These are phyloP conservation scores for Drosophila lacertosa DNA, from an alignment of 1,140 invertebrate genomes.

Conservation along the genomic window DNA sequence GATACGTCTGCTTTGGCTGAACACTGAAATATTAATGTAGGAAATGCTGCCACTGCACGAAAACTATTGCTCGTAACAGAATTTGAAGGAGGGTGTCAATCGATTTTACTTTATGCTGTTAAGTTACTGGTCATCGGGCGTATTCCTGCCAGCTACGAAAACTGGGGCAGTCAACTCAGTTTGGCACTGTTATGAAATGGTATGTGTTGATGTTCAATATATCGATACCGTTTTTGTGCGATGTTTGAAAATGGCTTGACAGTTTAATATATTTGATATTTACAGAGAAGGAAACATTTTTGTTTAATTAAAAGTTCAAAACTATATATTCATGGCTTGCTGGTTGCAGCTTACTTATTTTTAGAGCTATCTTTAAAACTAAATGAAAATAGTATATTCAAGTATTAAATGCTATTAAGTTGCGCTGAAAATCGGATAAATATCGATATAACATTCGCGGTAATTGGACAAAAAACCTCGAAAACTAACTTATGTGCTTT, in stretches of 20 bases:
- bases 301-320: too few relatives aligned
- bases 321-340: too few relatives aligned
- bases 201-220: neutral
- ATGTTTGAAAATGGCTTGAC: neutral
- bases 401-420: too few relatives aligned
- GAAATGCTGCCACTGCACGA: neutral
- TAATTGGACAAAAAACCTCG: neutral
- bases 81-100: neutral
- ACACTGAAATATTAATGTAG: slow-evolving; percentile 25
- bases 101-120: neutral
- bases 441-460: neutral
- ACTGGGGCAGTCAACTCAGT: neutral
- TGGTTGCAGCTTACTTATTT: too few relatives aligned
- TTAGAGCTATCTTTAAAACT: too few relatives aligned
- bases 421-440: neutral
- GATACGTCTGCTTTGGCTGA: slow-evolving; percentile 17
- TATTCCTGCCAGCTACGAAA: neutral
- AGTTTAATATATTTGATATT: neutral
- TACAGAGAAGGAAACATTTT: too few relatives aligned
- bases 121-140: neutral
- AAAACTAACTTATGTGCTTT: neutral
- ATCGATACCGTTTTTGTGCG: neutral
- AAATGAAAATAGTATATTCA: too few relatives aligned
- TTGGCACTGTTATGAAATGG: neutral
- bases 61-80: neutral